Conservation (phyloP, 2,797 vertebrate species). For the Hydrophis major region DNA sequence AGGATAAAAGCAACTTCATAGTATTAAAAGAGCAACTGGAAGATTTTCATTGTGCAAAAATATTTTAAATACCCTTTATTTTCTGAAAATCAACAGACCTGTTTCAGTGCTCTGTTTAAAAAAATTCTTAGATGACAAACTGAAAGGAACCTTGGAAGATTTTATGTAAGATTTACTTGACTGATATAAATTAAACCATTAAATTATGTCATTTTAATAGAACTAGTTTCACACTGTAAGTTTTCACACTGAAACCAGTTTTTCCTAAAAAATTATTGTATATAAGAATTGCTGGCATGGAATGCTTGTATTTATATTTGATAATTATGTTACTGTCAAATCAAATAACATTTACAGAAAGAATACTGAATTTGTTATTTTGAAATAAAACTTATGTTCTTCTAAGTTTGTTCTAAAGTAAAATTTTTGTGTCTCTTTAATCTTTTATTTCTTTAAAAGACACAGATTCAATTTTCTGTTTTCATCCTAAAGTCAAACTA, state of each 20-base stretch:
- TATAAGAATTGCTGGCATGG: not conserved
- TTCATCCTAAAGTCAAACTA: not conserved
- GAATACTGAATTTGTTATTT: not conserved
- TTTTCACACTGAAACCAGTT: not conserved
- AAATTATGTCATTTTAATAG: not conserved
- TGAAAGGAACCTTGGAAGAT: not conserved
- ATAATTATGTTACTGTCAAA: not conserved
- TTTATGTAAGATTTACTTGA: not conserved
- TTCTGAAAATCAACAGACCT: not conserved
- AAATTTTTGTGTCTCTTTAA: not conserved
- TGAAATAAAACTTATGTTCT: not conserved
- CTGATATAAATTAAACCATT: not conserved
- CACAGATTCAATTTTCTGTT: not conserved
- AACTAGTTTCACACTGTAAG: not conserved
- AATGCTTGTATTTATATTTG: not conserved
- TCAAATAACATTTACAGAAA: not conserved
- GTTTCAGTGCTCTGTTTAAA: not conserved
- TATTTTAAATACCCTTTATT: not conserved
- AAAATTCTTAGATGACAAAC: not conserved
- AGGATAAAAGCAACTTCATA: not conserved
- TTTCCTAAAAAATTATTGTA: not conserved
- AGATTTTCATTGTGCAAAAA: not conserved
- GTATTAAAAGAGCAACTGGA: not conserved
- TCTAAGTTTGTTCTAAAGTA: not conserved
- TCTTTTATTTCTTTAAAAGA: not conserved